These are phyloP conservation scores for Wiebesia pumilae DNA, from an alignment of 1,140 invertebrate species.

Conservation along the genomic window DNA sequence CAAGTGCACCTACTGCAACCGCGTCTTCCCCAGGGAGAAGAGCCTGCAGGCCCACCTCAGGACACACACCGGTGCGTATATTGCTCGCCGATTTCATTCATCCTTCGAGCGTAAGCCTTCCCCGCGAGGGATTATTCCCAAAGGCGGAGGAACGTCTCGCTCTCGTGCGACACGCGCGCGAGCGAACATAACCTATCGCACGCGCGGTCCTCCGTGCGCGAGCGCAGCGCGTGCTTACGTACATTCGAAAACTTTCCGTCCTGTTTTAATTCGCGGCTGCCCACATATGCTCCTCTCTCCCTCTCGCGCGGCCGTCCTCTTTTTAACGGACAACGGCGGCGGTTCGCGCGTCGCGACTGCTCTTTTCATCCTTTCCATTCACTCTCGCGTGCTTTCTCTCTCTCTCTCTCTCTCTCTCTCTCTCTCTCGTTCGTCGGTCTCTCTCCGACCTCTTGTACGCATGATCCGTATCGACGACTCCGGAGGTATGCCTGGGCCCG, in stretches of 20 bases:
- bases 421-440: neutral
- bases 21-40: slow-evolving; percentile 89
- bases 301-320: neutral
- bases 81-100: neutral
- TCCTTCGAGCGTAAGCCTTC: neutral
- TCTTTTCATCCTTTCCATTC: neutral
- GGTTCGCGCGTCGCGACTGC: slow-evolving; percentile 6
- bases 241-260: slow-evolving; percentile 24
- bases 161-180: slow-evolving; percentile 13
- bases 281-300: neutral
- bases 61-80: slow-evolving; percentile 83
- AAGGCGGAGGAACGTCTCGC: neutral
- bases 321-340: neutral
- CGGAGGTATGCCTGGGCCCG: neutral
- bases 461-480: neutral
- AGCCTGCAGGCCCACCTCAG: slow-evolving; percentile 87
- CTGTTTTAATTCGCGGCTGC: neutral
- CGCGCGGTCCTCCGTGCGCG: neutral
- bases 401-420: neutral
- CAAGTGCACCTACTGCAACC: slow-evolving; percentile 83
- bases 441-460: neutral
- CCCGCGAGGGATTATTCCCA: neutral
- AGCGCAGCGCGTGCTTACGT: neutral
- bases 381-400: neutral
- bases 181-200: slow-evolving; percentile 45